Evolutionary conservation across 2,888 invertebrate genomes (phyloP), one percentile per base, ranked within the genome.

Genomic region (Diadromus collaris): DNA sequence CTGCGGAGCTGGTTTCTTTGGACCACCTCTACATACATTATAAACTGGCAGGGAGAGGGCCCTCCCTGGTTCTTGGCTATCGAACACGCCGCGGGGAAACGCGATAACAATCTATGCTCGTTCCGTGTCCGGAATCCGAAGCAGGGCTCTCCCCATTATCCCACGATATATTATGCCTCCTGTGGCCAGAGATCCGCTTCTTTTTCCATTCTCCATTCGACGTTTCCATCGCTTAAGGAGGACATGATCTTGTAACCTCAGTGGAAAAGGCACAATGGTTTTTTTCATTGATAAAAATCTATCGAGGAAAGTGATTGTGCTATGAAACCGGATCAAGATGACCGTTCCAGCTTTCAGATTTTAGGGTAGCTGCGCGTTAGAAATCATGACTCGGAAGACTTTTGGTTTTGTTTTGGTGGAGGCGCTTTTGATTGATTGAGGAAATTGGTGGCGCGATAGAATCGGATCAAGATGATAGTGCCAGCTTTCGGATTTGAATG

Each of bases 91-190:
- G 46, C 24, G 64, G 64, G 16, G 58, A 63, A 67, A 51, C 61
- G 73, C 70, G 81, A 81, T 81, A 81, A 63, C 48, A 69, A 81
- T 81, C 81, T 81, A 65, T 64, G 70, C 54, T 79, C 67, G 51
- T 76, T 81, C 56, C 78, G 79, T 74, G 77, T 75, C 75, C 54
- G 74, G 61, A 77, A 76, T 76, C 76, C 72, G 54, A 60, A 41
- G 21, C 51, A 64, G 29, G 29, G 27, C 13, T 16, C n/a, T 63
- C 19, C 24, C 41, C 44, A 63, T 63, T 34, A 58, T 58, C 58
- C 58, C 9, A 21, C 51, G 51, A 51, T 51, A 24, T 51, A 51
- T 51, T 24, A 21, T 51, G 51, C 21, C 21, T 21, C 51, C 51
- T 51, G 24, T 51, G 21, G 51, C 24, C 51, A 24, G 51, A 51